Evolutionary conservation across 2,888 invertebrate genomes (phyloP).

Genomic region (Anthophora plumipes): DNA sequence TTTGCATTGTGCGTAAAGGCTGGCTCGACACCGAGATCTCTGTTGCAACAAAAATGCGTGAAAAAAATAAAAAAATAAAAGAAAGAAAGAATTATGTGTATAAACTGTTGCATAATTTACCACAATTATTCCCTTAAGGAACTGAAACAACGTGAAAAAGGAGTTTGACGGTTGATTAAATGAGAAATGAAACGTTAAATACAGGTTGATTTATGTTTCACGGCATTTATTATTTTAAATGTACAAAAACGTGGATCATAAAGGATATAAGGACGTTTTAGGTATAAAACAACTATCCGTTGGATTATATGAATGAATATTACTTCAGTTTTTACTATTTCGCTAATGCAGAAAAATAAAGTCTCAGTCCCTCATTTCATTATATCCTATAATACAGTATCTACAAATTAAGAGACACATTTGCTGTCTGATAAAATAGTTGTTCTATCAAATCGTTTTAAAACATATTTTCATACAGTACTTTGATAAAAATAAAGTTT

Average conservation of each 20-base stretch:
- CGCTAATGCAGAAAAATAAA: too few species aligned
- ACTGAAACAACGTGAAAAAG: background rate
- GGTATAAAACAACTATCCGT: too few species aligned
- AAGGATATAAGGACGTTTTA: background rate
- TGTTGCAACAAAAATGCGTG: background rate
- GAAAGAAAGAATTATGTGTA: background rate
- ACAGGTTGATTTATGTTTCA: too few species aligned
- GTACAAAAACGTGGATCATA: background rate
- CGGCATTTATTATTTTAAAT: background rate
- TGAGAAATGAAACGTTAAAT: background rate
- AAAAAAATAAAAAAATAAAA: too few species aligned
- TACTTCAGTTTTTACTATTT: background rate
- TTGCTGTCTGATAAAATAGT: too few species aligned
- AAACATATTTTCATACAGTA: too few species aligned
- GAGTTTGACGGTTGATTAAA: background rate
- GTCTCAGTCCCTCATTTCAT: too few species aligned
- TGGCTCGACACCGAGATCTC: background rate
- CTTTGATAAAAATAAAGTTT: too few species aligned
- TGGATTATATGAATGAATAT: background rate
- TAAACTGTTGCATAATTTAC: background rate
- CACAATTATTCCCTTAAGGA: background rate
- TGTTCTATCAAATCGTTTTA: too few species aligned
- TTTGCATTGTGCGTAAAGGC: conserved; percentile 10
- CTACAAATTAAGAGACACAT: too few species aligned
- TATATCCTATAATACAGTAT: too few species aligned